phyloP scores from a whole-genome alignment of 2,797 vertebrate genomes.

The Huso huso region DNA sequence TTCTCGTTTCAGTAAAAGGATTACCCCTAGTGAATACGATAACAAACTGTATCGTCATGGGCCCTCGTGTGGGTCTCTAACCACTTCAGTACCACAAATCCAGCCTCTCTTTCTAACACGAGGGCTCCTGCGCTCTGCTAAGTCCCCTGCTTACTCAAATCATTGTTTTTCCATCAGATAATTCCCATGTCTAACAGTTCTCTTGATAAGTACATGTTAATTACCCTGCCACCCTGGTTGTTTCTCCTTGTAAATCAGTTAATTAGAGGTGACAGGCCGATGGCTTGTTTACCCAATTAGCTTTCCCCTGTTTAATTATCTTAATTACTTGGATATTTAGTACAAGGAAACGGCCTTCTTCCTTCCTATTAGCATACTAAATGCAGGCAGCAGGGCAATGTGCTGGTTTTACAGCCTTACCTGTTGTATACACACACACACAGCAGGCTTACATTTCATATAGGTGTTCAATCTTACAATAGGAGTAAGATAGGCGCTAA shows the following conservation, averaged over 20 bases:
- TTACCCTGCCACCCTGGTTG: slow-evolving; percentile 76
- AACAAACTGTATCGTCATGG: slow-evolving; percentile 18
- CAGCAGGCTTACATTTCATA: too few relatives aligned
- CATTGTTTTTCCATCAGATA: slow-evolving; percentile 80
- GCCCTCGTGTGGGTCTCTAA: slow-evolving; percentile 13
- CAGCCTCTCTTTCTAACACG: slow-evolving; percentile 4
- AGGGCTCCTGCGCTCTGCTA: slow-evolving; percentile 31
- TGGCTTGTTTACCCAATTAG: slow-evolving; percentile 97
- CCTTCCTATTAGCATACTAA: slow-evolving; percentile 43
- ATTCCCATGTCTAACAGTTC: slow-evolving; percentile 62
- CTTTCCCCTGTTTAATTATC: slow-evolving; percentile 93
- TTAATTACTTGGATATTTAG: slow-evolving; percentile 63
- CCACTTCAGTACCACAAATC: slow-evolving; percentile 8
- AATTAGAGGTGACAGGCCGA: slow-evolving; percentile 93
- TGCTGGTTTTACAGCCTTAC: slow-evolving; percentile 14
- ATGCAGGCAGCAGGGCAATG: slow-evolving; percentile 18
- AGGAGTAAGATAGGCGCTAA: too few relatives aligned
- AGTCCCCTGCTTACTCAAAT: slow-evolving; percentile 51
- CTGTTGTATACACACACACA: not conserved
- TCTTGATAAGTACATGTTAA: slow-evolving; percentile 69
- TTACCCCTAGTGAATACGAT: slow-evolving; percentile 24
- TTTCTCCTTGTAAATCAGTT: slow-evolving; percentile 80
- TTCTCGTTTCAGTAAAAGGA: slow-evolving; percentile 25
- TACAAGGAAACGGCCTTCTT: slow-evolving; percentile 65
- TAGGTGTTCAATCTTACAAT: too few relatives aligned